Conservation (phyloP, 2,888 invertebrate genomes). For the Thymelicus sylvestris region DNA sequence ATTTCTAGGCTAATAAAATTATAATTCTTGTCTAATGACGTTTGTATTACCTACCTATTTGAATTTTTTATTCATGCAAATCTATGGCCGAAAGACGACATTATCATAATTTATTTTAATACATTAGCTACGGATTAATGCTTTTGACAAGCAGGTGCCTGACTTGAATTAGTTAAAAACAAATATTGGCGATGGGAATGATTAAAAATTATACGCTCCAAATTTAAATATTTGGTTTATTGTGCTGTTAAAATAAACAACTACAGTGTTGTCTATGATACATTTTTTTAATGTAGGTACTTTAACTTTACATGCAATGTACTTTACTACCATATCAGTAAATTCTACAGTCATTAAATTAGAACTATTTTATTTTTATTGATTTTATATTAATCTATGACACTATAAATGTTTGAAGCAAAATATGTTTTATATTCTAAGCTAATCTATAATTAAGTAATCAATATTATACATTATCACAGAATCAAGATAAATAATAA, state of each 20-base stretch:
- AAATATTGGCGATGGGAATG: slow-evolving; percentile 32
- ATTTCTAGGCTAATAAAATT: neutral
- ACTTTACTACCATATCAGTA: slow-evolving; percentile 17
- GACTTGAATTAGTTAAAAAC: slow-evolving; percentile 21
- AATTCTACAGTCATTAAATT: slow-evolving; percentile 23
- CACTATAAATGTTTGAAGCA: slow-evolving; percentile 32
- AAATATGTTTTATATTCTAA: slow-evolving; percentile 31
- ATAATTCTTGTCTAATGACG: neutral
- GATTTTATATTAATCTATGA: slow-evolving; percentile 29
- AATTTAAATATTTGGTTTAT: slow-evolving; percentile 71
- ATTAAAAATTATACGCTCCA: slow-evolving; percentile 34
- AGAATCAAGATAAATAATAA: slow-evolving; percentile 57
- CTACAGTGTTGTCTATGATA: slow-evolving; percentile 51
- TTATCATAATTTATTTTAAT: slow-evolving; percentile 24
- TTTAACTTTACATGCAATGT: slow-evolving; percentile 14
- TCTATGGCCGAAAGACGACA: neutral
- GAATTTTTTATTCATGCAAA: slow-evolving; percentile 1
- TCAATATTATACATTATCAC: slow-evolving; percentile 69
- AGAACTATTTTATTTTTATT: slow-evolving; percentile 16
- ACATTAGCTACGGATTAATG: slow-evolving; percentile 12
- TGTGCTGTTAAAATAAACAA: slow-evolving; percentile 71
- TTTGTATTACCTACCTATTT: slow-evolving; percentile 6
- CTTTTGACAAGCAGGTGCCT: slow-evolving; percentile 25
- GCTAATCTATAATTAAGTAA: slow-evolving; percentile 37
- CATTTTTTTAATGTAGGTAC: slow-evolving; percentile 38